phyloP scores from a whole-genome alignment of 1,140 invertebrate species.

The Thalassaphorura encarpata region DNA sequence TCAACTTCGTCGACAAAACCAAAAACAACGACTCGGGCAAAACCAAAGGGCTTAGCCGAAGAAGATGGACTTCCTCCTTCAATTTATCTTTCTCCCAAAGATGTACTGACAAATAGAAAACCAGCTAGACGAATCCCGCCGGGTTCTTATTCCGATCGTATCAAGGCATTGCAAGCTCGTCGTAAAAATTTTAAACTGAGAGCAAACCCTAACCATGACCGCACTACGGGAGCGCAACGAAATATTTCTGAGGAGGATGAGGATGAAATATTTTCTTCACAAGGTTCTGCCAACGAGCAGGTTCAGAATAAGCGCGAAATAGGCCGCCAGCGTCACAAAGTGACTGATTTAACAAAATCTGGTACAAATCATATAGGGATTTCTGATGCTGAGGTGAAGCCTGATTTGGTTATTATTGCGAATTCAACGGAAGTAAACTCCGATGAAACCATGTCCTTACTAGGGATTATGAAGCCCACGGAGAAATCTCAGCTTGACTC shows the following conservation, averaged over 20 bases:
- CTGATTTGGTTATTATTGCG: background rate
- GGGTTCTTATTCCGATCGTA: conserved; percentile 23
- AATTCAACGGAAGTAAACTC: conserved; percentile 13
- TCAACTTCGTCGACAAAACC: background rate
- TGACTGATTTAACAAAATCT: background rate
- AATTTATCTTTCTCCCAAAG: conserved; percentile 24
- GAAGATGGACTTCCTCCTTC: conserved; percentile 22
- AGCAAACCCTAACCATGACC: background rate
- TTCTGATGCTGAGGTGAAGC: background rate
- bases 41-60: background rate
- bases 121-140: conserved; percentile 30
- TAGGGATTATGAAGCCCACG: conserved; percentile 4
- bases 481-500: background rate
- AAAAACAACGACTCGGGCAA: background rate
- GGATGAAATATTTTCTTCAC: background rate
- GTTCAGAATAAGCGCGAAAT: conserved; percentile 6
- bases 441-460: background rate
- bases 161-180: conserved; percentile 23
- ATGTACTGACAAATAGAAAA: conserved; percentile 27
- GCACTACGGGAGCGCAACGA: background rate
- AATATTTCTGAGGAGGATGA: background rate
- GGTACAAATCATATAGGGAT: background rate
- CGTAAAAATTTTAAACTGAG: conserved; percentile 4
- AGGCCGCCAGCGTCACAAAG: background rate
- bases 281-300: background rate